These are phyloP conservation scores for Apogon talboti DNA, from an alignment of 2,797 vertebrate genomes.

Conservation along the genomic window DNA sequence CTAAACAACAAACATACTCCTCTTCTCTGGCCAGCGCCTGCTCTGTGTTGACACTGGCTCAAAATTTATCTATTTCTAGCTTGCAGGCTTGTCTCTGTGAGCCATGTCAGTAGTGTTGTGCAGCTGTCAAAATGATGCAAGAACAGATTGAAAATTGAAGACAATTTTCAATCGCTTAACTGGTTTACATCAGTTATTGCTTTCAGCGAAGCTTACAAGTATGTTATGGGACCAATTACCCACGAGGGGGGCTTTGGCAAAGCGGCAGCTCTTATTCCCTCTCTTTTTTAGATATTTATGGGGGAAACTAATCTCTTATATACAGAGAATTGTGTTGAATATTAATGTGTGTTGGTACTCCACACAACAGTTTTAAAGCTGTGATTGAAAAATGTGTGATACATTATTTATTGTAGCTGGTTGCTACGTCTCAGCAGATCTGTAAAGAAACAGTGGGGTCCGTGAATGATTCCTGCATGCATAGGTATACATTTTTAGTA, in stretches of 20 bases:
- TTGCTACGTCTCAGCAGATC: conserved; percentile 27
- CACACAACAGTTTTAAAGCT: conserved; percentile 18
- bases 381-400: conserved; percentile 25
- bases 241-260: conserved; percentile 46
- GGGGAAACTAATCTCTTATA: conserved; percentile 57
- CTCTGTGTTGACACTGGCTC: conserved; percentile 67
- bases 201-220: conserved; percentile 55
- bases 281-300: conserved; percentile 55
- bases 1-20: conserved; percentile 53
- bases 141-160: conserved; percentile 66
- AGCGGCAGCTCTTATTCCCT: conserved; percentile 30
- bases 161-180: conserved; percentile 64
- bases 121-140: conserved; percentile 75
- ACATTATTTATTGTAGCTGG: conserved; percentile 29
- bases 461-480: conserved; percentile 40
- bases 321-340: conserved; percentile 49
- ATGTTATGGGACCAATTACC: conserved; percentile 70
- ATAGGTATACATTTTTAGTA: conserved; percentile 29
- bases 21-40: conserved; percentile 52
- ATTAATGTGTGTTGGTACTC: conserved; percentile 57
- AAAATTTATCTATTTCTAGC: conserved; percentile 71
- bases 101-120: conserved; percentile 56
- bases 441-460: conserved; percentile 30
- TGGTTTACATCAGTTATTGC: conserved; percentile 59
- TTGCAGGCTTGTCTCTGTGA: conserved; percentile 65